Base-by-base conservation (phyloP, 2,113 vertebrate species). In the Felis catus region DNA sequence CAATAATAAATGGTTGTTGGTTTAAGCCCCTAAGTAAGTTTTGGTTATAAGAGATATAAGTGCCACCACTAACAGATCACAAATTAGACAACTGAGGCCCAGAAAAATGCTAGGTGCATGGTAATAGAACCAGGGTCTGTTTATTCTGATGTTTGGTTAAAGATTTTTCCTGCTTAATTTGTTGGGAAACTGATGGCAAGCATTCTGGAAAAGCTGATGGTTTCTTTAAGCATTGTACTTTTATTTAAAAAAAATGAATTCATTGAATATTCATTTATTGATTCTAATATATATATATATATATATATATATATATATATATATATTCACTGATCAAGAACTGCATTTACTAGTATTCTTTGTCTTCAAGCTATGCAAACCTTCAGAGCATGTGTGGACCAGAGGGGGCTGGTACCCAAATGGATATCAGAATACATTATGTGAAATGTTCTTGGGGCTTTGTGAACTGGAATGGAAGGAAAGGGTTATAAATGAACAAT, bases 181-280 rank as follows among this genome's bases (percentile, higher is more conserved):
- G 2, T 33, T 33, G 18, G 31, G 41, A 87, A 97, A 48, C 33
- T 53, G 36, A 89, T 48, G 12, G 78, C 25, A 58, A 33, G 61
- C 6, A 11, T 58, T 83, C 39, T 74, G 19, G 36, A 39, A 86
- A 25, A 83, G 29, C 10, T 65, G 15, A 7, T 33, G 16, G 39
- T 68, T 91, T 91, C 4, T 14, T 90, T 68, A 76, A 85, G 13
- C 41, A 48, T 51, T 45, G 0, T 9, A 65, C 33, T 70, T 89
- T 70, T 29, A 63, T n/a, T n/a, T 45, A 0, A 23, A 63, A 76
- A 41, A 19, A 15, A 10, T 13, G 45, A 85, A 45, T 84, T 65
- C 61, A 78, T 92, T 36, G 41, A 74, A 14, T 71, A 61, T 63
- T 48, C 29, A 71, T 82, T 90, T 82, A 31, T 51, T 79, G 91